Evolutionary conservation across 2,797 vertebrate species (phyloP), one percentile per base, ranked within the genome.

Genomic region (Microctenopoma steveboyesi): DNA sequence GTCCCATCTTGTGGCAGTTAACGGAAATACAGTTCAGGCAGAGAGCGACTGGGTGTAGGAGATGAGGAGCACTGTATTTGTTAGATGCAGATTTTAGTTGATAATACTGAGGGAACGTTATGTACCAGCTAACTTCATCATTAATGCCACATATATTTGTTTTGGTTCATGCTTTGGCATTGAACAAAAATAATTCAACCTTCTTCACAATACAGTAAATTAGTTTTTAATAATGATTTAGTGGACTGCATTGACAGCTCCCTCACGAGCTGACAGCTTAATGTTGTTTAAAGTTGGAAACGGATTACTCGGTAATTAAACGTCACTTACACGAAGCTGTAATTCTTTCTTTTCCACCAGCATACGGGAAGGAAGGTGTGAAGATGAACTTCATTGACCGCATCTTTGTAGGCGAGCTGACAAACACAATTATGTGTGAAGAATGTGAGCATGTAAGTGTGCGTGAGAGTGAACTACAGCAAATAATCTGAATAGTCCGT

Each of bases 351-450:
- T 64, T 68, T 57, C 39, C 16, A 75, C 77, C 94, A 99, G 98
- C 96, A 0, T 99, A 97, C 77, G 98, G 98, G 85, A 98, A 95
- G 93, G 97, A 99, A 91, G 97, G 97, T 66, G 96, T 99, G 86
- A 98, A 94, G 95, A 96, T 98, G 96, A 99, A 98, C 92, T 96
- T 99, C 85, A 96, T 99, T 77, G 97, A 99, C 92, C 96, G 93
- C 76, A 97, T 99, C 91, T 99, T 99, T 92, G 95, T 98, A 58
- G 98, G 98, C 89, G 98, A 99, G 93, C 94, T 99, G 84, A 98
- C 96, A 81, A 99, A 97, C 95, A 99, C 97, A 50, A 96, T 99
- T 80, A 99, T 99, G 97, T 99, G 98, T 93, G 97, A 99, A 90
- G 97, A 98, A 91, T 99, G 98, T 89, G 95, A 96, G 86, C 96